Evolutionary conservation across 2,797 vertebrate genomes (phyloP).

Genomic region (Limnodromus scolopaceus): DNA sequence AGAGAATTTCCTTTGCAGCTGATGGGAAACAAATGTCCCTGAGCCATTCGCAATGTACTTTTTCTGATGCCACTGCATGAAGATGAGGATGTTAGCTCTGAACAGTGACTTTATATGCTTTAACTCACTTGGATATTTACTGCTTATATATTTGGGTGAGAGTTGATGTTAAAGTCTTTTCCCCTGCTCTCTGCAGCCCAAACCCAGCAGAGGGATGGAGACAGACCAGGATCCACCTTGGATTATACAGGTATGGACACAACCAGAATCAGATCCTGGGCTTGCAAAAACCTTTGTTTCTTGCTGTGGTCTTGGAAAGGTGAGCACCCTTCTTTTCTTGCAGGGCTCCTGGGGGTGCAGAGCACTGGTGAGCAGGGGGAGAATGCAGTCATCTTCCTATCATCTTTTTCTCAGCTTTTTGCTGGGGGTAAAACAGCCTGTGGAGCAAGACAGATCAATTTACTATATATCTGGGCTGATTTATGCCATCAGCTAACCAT

Average conservation of each 20-base stretch:
- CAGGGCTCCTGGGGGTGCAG: background rate
- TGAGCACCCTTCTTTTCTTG: background rate
- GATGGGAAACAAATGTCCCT: background rate
- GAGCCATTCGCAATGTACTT: background rate
- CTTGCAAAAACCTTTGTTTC: background rate
- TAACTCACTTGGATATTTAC: background rate
- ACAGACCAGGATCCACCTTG: background rate
- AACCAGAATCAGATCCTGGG: background rate
- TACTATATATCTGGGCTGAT: background rate
- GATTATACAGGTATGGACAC: background rate
- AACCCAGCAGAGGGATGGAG: background rate
- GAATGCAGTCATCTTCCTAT: background rate
- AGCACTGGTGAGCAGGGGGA: background rate
- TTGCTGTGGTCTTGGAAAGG: background rate
- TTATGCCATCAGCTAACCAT: background rate
- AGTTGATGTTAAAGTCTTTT: background rate
- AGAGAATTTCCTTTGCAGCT: slow-evolving; percentile 1
- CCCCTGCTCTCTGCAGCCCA: background rate
- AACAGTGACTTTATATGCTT: background rate
- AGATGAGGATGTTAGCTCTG: background rate
- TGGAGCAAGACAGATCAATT: background rate
- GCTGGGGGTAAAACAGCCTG: background rate
- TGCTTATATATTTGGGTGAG: background rate
- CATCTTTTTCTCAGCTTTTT: background rate
- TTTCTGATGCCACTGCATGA: background rate